Conservation (phyloP, 2,888 invertebrate genomes). For the Mayetiola destructor region DNA sequence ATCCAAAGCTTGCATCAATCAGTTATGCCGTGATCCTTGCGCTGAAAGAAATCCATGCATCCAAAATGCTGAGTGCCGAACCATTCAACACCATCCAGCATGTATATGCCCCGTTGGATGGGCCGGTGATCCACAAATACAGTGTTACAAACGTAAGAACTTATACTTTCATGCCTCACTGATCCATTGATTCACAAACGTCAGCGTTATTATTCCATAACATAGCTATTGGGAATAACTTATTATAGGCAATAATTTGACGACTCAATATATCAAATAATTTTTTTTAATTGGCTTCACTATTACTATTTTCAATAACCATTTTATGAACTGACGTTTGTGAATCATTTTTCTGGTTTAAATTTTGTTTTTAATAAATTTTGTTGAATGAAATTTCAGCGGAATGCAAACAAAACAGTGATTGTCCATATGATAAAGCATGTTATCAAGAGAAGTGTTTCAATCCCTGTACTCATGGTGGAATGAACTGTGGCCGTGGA, state of each 20-base stretch:
- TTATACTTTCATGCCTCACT: background rate
- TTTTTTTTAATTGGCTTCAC: background rate
- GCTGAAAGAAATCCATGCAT: constrained; percentile 63
- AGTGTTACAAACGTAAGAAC: constrained; percentile 72
- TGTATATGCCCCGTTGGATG: constrained; percentile 75
- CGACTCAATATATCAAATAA: too few relatives aligned
- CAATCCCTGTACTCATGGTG: constrained; percentile 54
- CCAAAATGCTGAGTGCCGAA: constrained; percentile 61
- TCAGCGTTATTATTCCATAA: background rate
- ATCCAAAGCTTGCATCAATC: constrained; percentile 64
- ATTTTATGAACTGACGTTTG: too few relatives aligned
- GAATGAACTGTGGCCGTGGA: constrained; percentile 59
- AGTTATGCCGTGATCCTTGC: constrained; percentile 70
- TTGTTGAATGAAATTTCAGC: constrained; percentile 39
- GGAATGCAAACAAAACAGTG: constrained; percentile 60
- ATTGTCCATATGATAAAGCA: constrained; percentile 72
- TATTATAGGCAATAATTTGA: background rate
- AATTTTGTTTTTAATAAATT: too few relatives aligned
- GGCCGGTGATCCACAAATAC: constrained; percentile 73
- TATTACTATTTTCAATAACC: background rate
- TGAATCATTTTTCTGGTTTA: too few relatives aligned
- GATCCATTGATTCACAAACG: background rate
- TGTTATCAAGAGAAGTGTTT: constrained; percentile 68
- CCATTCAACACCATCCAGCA: constrained; percentile 60
- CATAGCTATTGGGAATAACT: background rate